phyloP scores from a whole-genome alignment of 2,797 vertebrate genomes.

The Catostomus latipinnis region DNA sequence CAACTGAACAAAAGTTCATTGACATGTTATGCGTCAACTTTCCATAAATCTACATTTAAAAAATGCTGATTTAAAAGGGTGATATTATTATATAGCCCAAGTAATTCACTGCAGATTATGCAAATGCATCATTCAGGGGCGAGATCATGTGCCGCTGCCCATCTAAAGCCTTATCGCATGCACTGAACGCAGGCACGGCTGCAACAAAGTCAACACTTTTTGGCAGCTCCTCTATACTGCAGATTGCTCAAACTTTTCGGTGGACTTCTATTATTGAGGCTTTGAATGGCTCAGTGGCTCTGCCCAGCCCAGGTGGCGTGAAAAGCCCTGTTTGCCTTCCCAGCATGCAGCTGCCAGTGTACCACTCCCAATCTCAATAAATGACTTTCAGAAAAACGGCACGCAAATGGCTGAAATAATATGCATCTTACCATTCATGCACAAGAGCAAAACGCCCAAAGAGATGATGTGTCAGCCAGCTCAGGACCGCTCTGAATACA shows the following conservation, averaged over 20 bases:
- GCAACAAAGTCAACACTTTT: slow-evolving; percentile 54
- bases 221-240: slow-evolving; percentile 48
- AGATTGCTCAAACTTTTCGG: slow-evolving; percentile 54
- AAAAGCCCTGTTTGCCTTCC: slow-evolving; percentile 46
- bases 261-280: slow-evolving; percentile 46
- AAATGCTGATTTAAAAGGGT: slow-evolving; percentile 63
- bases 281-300: slow-evolving; percentile 37
- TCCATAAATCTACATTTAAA: slow-evolving; percentile 25
- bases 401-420: slow-evolving; percentile 41
- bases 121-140: slow-evolving; percentile 49
- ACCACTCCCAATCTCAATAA: slow-evolving; percentile 47
- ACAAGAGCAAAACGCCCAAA: slow-evolving; percentile 53
- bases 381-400: slow-evolving; percentile 63
- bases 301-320: slow-evolving; percentile 39
- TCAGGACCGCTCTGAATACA: slow-evolving; percentile 54
- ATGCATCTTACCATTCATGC: slow-evolving; percentile 57
- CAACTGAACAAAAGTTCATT: too few species aligned
- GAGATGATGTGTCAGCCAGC: slow-evolving; percentile 46
- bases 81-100: slow-evolving; percentile 57
- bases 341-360: slow-evolving; percentile 44
- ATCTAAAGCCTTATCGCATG: slow-evolving; percentile 63
- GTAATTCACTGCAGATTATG: slow-evolving; percentile 70
- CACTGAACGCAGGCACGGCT: slow-evolving; percentile 54
- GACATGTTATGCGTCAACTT: background rate
- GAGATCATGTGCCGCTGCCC: slow-evolving; percentile 21